Base-by-base conservation (phyloP, 2,113 vertebrate genomes). In the Eurystomus gularis region DNA sequence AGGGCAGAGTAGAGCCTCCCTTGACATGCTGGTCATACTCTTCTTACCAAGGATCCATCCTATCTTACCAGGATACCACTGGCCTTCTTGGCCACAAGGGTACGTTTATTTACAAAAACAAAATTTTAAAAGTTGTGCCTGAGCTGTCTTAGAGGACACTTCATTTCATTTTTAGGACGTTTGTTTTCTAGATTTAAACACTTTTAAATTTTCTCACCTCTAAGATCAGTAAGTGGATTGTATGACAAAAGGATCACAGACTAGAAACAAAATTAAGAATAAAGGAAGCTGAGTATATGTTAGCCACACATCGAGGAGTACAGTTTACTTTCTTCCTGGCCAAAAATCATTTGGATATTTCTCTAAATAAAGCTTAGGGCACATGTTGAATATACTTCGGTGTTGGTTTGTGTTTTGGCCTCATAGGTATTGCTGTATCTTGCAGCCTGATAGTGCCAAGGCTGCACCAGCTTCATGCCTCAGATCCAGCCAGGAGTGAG, bases 341-440 rank as follows among this genome's bases (percentile, higher is more conserved):
- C 39, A 64, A 72, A 80, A 83, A 24, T 79, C 10, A 28, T 52
- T 35, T 42, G 5, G 16, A 24, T 23, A 62, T 31, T 68, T 82
- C 21, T 62, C 25, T 58, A 49, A 60, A 60, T 16, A 62, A 68
- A 58, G 11, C 21, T 79, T 62, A 24, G 24, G 21, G 14, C 9
- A 46, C 0, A 0, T 55, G 23, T 25, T 3, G 3, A 64, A 37
- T 35, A 48, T 8, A 14, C 14, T 21, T 78, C 10, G 33, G 13
- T 16, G 9, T 9, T 75, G 9, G 25, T 26, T 44, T 49, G n/a
- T 2, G 4, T 29, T 79, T 39, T 62, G 66, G 12, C 16, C 21
- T 39, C 33, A 16, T 4, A 79, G 31, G 10, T 5, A 10, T 70
- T 48, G 26, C 13, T 62, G 11, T 17, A 54, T 12, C 31, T 40